Evolutionary conservation across 2,797 vertebrate species (phyloP).

Genomic region (Lepus townsendii): DNA sequence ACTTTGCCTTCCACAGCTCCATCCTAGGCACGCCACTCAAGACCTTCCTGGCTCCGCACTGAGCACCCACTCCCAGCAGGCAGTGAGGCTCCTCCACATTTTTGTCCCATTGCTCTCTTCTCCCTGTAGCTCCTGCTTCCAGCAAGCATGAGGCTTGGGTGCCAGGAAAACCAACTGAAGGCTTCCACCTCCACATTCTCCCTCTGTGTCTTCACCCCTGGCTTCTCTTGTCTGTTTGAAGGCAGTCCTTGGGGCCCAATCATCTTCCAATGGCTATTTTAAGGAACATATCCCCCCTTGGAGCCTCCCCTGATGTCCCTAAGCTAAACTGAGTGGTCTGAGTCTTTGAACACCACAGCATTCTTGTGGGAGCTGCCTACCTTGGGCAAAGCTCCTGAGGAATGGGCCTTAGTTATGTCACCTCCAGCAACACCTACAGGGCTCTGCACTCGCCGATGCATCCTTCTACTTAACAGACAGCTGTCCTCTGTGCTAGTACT

Average conservation of each 20-base stretch:
- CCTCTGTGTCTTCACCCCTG: background rate
- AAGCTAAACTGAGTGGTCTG: background rate
- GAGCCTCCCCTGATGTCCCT: background rate
- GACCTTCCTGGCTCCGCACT: background rate
- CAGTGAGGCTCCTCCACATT: no score
- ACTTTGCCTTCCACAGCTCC: background rate
- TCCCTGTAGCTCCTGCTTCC: background rate
- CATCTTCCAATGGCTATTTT: background rate
- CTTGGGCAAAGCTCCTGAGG: background rate
- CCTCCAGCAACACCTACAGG: background rate
- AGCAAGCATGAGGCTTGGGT: accelerated
- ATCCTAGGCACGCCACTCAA: no score
- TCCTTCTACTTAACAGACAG: background rate
- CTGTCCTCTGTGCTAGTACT: background rate
- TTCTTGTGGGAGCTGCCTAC: background rate
- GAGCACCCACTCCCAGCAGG: no score
- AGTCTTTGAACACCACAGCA: background rate
- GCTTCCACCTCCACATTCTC: background rate
- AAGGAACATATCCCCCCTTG: background rate
- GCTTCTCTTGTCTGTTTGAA: background rate
- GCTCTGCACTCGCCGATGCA: background rate
- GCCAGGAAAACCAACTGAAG: background rate
- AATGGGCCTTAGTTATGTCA: background rate
- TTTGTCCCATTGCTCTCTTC: background rate
- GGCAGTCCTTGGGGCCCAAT: background rate